These are phyloP conservation scores for Sebastes taczanowskii DNA, from an alignment of 2,797 vertebrate genomes.

Conservation along the genomic window DNA sequence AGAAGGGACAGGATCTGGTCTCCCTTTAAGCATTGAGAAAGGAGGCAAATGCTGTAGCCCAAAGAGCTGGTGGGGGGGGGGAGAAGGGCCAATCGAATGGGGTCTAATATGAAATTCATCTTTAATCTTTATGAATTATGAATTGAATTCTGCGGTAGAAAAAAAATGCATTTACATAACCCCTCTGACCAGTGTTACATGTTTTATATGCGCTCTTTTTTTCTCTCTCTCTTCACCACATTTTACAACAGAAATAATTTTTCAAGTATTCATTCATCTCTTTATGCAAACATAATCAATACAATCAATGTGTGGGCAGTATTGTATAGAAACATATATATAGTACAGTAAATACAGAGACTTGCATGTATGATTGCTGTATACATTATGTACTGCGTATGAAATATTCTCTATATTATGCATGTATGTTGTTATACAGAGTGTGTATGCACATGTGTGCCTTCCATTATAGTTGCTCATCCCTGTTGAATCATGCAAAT, in stretches of 20 bases:
- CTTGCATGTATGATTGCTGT: conserved; percentile 2
- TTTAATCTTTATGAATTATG: conserved; percentile 83
- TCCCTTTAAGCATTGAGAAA: conserved; percentile 65
- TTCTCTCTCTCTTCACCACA: conserved; percentile 18
- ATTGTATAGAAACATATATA: neutral
- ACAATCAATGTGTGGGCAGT: conserved; percentile 18
- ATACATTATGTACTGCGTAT: conserved; percentile 6
- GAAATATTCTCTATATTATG: conserved; percentile 28
- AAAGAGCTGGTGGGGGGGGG: neutral
- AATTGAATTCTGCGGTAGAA: conserved; percentile 65
- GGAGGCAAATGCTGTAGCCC: conserved; percentile 14
- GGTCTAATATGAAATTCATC: conserved; percentile 74
- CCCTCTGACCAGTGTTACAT: conserved; percentile 72
- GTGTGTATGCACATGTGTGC: conserved; percentile 22
- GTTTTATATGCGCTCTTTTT: conserved; percentile 69
- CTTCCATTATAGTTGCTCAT: conserved; percentile 56
- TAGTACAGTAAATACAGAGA: neutral
- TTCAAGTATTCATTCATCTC: conserved; percentile 52
- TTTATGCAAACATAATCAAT: conserved; percentile 45
- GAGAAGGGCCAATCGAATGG: conserved; percentile 55
- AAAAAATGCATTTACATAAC: conserved; percentile 76
- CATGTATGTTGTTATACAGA: conserved; percentile 12
- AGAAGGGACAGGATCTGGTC: conserved; percentile 61
- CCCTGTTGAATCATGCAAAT: conserved; percentile 68
- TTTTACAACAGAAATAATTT: conserved; percentile 54